phyloP scores from a whole-genome alignment of 2,797 vertebrate species.

The Carduelis carduelis region DNA sequence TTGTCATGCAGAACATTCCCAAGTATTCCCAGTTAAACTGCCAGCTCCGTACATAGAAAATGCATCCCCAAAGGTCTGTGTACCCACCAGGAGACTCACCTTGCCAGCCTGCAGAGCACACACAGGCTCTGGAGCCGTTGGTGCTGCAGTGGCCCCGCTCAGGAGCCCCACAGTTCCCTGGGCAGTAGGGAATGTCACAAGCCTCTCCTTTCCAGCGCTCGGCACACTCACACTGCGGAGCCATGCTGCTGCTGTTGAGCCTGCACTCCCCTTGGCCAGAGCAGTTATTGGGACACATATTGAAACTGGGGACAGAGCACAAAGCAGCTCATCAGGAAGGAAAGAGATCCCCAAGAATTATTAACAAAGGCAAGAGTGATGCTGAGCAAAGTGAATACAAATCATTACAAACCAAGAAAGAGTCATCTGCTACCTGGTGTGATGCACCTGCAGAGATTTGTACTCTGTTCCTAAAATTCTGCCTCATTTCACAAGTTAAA shows the following conservation, averaged over 20 bases:
- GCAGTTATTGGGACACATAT: constrained; percentile 93
- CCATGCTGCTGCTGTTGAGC: constrained; percentile 63
- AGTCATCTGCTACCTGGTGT: too few relatives aligned
- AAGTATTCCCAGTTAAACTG: not conserved
- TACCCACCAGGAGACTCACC: constrained; percentile 71
- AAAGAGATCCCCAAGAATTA: not conserved
- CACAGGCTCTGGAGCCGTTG: constrained; percentile 73
- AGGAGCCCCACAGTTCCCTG: constrained; percentile 80
- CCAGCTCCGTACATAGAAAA: not conserved
- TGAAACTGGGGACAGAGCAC: constrained; percentile 75
- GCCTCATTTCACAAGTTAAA: not conserved
- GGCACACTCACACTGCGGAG: constrained; percentile 83
- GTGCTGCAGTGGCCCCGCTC: constrained; percentile 79
- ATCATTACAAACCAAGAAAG: not conserved
- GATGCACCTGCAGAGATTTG: not conserved
- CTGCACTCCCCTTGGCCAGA: constrained; percentile 86
- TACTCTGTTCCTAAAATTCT: not conserved
- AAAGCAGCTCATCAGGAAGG: not conserved
- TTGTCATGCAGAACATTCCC: not conserved
- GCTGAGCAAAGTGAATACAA: not conserved
- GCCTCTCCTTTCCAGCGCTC: constrained; percentile 90
- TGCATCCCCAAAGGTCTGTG: rapidly evolving
- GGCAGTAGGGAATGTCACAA: constrained; percentile 89
- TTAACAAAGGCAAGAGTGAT: not conserved
- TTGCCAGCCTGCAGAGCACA: constrained; percentile 86